Percentiles rank a stretch among this genome's conserved stretches.
phyloP scores from a whole-genome alignment of 2,888 invertebrate species.

The Drosophila parthenogenetica region DNA sequence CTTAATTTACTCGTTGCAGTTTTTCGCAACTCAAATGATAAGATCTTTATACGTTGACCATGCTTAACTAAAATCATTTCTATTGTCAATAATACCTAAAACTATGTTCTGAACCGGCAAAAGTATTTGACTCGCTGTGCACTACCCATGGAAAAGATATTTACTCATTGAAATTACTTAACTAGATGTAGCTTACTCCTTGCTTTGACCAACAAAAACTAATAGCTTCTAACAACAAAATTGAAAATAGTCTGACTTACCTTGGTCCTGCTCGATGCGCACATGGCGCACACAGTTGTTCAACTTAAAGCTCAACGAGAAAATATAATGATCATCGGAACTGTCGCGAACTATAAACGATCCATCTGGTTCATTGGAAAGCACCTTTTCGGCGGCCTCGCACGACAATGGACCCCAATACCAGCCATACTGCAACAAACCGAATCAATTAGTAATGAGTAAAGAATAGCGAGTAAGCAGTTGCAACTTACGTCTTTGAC shows the following conservation, averaged over 20 bases:
- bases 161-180: background rate
- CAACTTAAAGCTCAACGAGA: constrained; percentile 96
- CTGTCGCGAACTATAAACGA: constrained; percentile 97
- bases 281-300: constrained; percentile 96
- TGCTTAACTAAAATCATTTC: too few relatives aligned
- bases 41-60: too few relatives aligned
- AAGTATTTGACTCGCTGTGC: too few relatives aligned
- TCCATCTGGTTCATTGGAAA: constrained; percentile 96
- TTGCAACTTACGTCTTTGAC: constrained; percentile 94
- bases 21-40: too few relatives aligned
- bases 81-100: too few relatives aligned
- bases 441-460: background rate
- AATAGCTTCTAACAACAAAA: too few relatives aligned
- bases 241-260: constrained; percentile 85
- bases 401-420: constrained; percentile 98
- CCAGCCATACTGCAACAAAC: constrained; percentile 93
- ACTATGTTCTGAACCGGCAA: too few relatives aligned
- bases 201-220: background rate
- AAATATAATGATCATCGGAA: constrained; percentile 97
- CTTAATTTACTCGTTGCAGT: too few relatives aligned
- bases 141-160: background rate
- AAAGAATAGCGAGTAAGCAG: background rate
- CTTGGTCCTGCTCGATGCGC: constrained; percentile 97
- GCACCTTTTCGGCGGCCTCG: constrained; percentile 95
- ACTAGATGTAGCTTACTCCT: background rate